Evolutionary conservation across 30 jellyfish, hydroid and myxozoan genomes (phyloP).

Genomic region (Rhopilema esculentum): DNA sequence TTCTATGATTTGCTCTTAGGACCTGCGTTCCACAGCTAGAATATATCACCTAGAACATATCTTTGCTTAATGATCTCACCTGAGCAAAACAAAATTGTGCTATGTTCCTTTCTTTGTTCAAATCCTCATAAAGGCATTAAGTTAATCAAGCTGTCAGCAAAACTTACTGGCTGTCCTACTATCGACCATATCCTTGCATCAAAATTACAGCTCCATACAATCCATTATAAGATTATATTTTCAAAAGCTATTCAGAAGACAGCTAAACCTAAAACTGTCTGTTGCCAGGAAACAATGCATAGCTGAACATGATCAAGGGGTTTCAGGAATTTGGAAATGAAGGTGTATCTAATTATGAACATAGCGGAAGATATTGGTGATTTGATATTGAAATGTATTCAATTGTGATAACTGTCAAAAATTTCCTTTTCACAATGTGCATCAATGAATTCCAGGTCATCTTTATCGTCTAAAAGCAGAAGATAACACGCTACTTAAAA

Average conservation of each 20-base stretch:
- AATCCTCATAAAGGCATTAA: background rate
- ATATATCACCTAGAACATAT: too few relatives aligned
- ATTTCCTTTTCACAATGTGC: background rate
- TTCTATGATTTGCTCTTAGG: too few relatives aligned
- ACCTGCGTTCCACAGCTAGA: too few relatives aligned
- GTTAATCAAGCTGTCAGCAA: background rate
- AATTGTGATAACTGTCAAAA: background rate
- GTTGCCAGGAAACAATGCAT: background rate
- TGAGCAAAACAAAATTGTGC: background rate
- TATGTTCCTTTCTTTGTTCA: background rate
- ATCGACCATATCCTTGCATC: background rate
- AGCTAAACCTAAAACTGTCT: background rate
- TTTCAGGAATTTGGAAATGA: too few relatives aligned
- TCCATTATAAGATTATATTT: background rate
- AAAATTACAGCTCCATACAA: background rate
- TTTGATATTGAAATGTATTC: background rate
- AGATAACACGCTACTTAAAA: too few relatives aligned
- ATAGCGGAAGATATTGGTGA: background rate
- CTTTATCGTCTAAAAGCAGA: too few relatives aligned
- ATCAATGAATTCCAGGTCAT: too few relatives aligned
- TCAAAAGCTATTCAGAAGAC: background rate
- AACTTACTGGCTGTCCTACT: background rate
- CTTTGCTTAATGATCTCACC: background rate
- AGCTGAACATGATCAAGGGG: too few relatives aligned
- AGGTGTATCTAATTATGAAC: background rate